phyloP scores from a whole-genome alignment of 2,888 invertebrate species.

The Dolichomitus sp. region DNA sequence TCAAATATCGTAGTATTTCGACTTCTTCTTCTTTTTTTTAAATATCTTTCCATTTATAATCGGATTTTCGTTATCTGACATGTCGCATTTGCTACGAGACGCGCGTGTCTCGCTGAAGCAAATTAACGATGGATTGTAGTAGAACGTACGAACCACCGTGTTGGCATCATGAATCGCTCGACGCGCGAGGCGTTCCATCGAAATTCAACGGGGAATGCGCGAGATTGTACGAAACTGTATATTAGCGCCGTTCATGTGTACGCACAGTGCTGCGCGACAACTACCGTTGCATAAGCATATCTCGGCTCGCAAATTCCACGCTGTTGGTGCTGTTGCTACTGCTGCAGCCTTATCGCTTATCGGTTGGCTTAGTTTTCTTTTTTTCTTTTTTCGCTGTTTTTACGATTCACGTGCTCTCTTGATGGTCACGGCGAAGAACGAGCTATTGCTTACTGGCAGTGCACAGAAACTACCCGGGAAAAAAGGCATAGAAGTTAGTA shows the following conservation, averaged over 20 bases:
- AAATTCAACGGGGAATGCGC: slow-evolving; percentile 28
- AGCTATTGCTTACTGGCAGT: background rate
- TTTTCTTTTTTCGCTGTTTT: slow-evolving; percentile 25
- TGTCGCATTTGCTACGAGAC: background rate
- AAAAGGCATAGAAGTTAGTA: too few relatives aligned
- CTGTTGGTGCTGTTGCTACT: slow-evolving; percentile 16
- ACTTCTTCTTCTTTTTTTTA: too few relatives aligned
- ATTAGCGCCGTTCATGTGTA: slow-evolving; percentile 8
- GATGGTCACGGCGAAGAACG: slow-evolving; percentile 16
- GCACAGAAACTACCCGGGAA: background rate
- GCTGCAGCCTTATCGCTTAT: slow-evolving; percentile 52
- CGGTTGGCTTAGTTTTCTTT: slow-evolving; percentile 33
- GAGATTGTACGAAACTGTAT: slow-evolving; percentile 21
- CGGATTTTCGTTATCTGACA: slow-evolving; percentile 7
- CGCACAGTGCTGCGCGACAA: slow-evolving; percentile 3
- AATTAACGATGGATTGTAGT: background rate
- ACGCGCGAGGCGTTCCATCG: background rate
- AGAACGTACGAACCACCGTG: background rate
- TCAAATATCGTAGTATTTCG: background rate
- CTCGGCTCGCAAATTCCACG: slow-evolving; percentile 13
- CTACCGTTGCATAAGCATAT: slow-evolving; percentile 40
- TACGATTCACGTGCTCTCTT: slow-evolving; percentile 32
- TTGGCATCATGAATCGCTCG: background rate
- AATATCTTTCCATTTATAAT: background rate
- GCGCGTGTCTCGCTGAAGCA: background rate